phyloP scores from a whole-genome alignment of 2,888 invertebrate species.

The Conops quadrifasciatus region DNA sequence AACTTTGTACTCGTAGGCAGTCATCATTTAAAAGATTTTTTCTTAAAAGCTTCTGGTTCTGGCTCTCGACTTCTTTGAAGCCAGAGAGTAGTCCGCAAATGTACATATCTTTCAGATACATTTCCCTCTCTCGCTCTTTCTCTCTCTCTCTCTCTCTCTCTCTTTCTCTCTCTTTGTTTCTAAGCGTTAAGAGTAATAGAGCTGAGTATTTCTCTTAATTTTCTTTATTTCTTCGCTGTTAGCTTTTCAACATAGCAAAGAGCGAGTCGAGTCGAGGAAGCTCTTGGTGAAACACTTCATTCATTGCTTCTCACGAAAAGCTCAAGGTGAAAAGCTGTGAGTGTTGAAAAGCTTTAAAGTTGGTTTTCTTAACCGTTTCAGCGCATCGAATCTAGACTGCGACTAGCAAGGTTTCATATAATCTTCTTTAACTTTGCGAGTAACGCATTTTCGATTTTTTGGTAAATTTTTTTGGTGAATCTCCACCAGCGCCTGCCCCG shows the following conservation, averaged over 20 bases:
- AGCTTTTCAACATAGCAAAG: slow-evolving; percentile 52
- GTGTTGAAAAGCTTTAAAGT: background rate
- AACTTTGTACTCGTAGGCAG: background rate
- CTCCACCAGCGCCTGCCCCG: too few relatives aligned
- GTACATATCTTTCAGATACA: too few relatives aligned
- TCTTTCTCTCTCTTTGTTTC: slow-evolving; percentile 8
- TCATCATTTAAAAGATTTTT: too few relatives aligned
- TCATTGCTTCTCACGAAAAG: background rate
- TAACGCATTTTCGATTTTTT: background rate
- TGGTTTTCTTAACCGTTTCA: too few relatives aligned
- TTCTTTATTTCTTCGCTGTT: slow-evolving; percentile 8
- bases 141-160: slow-evolving; percentile 33
- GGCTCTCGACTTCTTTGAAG: too few relatives aligned
- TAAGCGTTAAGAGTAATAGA: background rate
- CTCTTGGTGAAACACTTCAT: too few relatives aligned
- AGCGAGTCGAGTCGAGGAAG: slow-evolving; percentile 6
- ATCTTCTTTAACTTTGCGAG: background rate
- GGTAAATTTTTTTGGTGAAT: too few relatives aligned
- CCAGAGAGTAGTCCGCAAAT: too few relatives aligned
- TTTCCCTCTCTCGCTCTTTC: slow-evolving; percentile 5
- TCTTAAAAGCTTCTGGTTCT: too few relatives aligned
- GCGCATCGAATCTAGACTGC: too few relatives aligned
- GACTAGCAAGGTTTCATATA: too few relatives aligned
- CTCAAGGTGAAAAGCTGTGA: background rate
- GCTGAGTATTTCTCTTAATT: background rate